Evolutionary conservation across 2,888 invertebrate species (phyloP).

Genomic region (Serripes groenlandicus): DNA sequence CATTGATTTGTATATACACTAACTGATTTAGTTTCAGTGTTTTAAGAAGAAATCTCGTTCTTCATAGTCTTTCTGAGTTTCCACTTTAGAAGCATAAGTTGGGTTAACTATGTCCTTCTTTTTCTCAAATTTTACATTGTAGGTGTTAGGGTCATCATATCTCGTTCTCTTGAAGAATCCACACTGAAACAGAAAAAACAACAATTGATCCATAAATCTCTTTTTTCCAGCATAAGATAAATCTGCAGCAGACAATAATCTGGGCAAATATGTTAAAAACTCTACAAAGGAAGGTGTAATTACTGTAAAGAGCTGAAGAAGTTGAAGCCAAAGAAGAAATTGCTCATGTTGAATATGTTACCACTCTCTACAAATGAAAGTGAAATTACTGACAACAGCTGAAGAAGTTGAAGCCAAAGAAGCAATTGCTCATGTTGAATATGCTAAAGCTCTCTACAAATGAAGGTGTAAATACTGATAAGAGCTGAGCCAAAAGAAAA

Average conservation of each 20-base stretch:
- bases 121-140: slow-evolving; percentile 79
- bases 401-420: neutral
- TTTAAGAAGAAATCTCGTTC: slow-evolving; percentile 62
- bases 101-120: slow-evolving; percentile 70
- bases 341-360: neutral
- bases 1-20: neutral
- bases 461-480: neutral
- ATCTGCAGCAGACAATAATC: neutral
- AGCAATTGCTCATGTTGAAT: neutral
- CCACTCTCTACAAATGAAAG: neutral
- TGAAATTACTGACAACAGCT: neutral
- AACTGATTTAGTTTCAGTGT: slow-evolving; percentile 7
- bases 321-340: neutral
- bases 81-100: slow-evolving; percentile 58
- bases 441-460: neutral
- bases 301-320: too few species aligned
- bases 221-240: neutral
- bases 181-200: slow-evolving; percentile 72
- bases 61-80: slow-evolving; percentile 57
- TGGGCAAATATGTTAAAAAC: neutral
- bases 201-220: neutral
- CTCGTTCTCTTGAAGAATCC: slow-evolving; percentile 84
- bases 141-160: slow-evolving; percentile 79
- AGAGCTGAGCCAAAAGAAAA: neutral
- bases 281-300: neutral